Evolutionary conservation across 2,888 invertebrate species (phyloP), one percentile per base, ranked within the genome.

Genomic region (Cephonodes hylas): DNA sequence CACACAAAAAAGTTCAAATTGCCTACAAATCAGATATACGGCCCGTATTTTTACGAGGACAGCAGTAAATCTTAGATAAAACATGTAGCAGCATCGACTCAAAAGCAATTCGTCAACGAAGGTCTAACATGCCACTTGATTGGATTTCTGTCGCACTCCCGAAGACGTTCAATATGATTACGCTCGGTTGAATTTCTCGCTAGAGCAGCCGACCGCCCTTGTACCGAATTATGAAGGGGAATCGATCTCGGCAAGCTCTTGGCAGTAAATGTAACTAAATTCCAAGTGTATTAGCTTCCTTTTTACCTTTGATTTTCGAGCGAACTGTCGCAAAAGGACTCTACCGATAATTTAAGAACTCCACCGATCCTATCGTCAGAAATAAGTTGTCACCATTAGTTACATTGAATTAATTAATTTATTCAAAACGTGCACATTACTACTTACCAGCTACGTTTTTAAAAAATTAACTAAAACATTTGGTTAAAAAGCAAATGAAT

Each of bases 151-250:
- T 62, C 62, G 60, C 53, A 66, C 67, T 68, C 68, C 69, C 74
- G 69, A 70, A 70, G 71, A 71, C 64, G 61, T 65, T 68, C 64
- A 65, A 70, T 68, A 72, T 65, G 68, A 66, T 65, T 68, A 66
- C 75, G 70, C 66, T 58, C 64, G 64, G 64, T 58, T 63, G 69
- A 69, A 59, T 70, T 70, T 73, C 66, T 69, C 70, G 72, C 62
- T 67, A 70, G 63, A 72, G 67, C 61, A 67, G 61, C 63, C 63
- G 64, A 3, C 18, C 10, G 15, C 53, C 15, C 18, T 53, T 31
- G 27, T 31, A 53, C 31, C 27, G 10, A 53, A 53, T 27, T 27
- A 31, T 18, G 38, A 15, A 27, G 27, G 15, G 27, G 25, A 25
- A 48, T 48, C 44, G 44, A 48, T 8, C 2, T 27, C 48, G 15